Evolutionary conservation across 2,888 invertebrate species (phyloP).

Genomic region (Disparrhopalites patrizii): DNA sequence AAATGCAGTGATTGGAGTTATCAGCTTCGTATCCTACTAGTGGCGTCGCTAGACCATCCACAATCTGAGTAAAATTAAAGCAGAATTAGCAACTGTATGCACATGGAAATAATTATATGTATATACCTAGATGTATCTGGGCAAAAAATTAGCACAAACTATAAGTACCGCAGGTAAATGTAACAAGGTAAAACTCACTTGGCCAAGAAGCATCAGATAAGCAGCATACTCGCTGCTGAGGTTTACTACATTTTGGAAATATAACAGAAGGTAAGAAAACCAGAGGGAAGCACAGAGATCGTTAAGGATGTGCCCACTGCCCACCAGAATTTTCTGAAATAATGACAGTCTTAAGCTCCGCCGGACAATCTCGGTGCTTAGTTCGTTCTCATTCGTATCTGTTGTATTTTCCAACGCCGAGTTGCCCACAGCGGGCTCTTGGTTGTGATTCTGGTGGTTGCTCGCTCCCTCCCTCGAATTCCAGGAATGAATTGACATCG

Average conservation of each 20-base stretch:
- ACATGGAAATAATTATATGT: not conserved
- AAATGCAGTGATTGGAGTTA: constrained; percentile 62
- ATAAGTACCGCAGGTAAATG: not conserved
- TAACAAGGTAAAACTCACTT: constrained; percentile 52
- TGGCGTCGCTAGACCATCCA: constrained; percentile 81
- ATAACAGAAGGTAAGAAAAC: constrained; percentile 87
- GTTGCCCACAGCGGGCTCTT: no score
- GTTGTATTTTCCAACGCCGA: not conserved
- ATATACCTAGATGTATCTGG: not conserved
- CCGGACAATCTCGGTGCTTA: not conserved
- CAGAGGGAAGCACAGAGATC: constrained; percentile 91
- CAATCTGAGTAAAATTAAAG: constrained; percentile 58
- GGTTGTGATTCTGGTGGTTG: no score
- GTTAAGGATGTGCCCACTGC: constrained; percentile 76
- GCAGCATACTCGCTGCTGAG: constrained; percentile 56
- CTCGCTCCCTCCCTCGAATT: no score
- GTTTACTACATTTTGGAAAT: constrained; percentile 62
- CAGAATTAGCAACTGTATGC: no score
- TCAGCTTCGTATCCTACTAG: constrained; percentile 83
- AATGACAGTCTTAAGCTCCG: constrained; percentile 9
- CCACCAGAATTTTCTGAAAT: constrained; percentile 5
- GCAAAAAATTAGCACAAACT: not conserved
- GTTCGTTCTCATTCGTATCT: constrained; percentile 1
- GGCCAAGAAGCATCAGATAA: constrained; percentile 69
- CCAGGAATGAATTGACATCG: no score